A percentile compares a stretch with the other conserved stretches of the same genome.
Conservation (phyloP, 1,140 invertebrate genomes). For the Drosophila equinoxialis region DNA sequence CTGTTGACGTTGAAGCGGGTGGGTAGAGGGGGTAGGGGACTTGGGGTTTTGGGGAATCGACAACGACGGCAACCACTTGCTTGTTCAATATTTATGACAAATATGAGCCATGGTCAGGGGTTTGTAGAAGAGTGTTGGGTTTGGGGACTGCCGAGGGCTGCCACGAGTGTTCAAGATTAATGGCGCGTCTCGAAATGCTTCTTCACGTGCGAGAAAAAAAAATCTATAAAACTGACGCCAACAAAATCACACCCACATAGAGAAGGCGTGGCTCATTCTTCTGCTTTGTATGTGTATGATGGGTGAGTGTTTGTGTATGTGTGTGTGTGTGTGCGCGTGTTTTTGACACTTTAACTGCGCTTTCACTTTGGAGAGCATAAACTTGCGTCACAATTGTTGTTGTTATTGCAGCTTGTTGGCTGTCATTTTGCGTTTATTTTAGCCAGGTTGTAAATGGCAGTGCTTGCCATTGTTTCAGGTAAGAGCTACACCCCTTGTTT, state of each 20-base stretch:
- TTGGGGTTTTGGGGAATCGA: not conserved
- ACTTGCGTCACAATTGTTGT: conserved; percentile 56
- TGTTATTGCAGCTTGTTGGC: conserved; percentile 58
- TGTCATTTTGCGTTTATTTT: conserved; percentile 74
- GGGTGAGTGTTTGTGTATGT: conserved; percentile 6
- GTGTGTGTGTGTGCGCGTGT: conserved; percentile 47
- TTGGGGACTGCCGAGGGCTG: conserved; percentile 35
- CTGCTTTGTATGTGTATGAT: not conserved
- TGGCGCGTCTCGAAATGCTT: conserved; percentile 61
- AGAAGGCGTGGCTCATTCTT: conserved; percentile 4
- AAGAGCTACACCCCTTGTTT: conserved; percentile 5
- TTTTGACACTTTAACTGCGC: conserved; percentile 77
- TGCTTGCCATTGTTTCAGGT: conserved; percentile 56
- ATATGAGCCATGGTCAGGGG: conserved; percentile 22
- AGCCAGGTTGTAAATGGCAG: conserved; percentile 67
- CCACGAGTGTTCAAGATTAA: conserved; percentile 59
- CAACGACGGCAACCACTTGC: conserved; percentile 38
- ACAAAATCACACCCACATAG: conserved; percentile 13
- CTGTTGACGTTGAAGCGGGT: conserved; percentile 17
- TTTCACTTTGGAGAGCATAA: conserved; percentile 51
- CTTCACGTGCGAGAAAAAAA: conserved; percentile 56
- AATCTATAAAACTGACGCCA: conserved; percentile 58
- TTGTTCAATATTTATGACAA: conserved; percentile 76
- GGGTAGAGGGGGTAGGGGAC: not conserved
- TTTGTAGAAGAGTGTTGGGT: not conserved